These are phyloP conservation scores for Nemoura dubitans DNA, from an alignment of 2,888 invertebrate species.

Conservation along the genomic window DNA sequence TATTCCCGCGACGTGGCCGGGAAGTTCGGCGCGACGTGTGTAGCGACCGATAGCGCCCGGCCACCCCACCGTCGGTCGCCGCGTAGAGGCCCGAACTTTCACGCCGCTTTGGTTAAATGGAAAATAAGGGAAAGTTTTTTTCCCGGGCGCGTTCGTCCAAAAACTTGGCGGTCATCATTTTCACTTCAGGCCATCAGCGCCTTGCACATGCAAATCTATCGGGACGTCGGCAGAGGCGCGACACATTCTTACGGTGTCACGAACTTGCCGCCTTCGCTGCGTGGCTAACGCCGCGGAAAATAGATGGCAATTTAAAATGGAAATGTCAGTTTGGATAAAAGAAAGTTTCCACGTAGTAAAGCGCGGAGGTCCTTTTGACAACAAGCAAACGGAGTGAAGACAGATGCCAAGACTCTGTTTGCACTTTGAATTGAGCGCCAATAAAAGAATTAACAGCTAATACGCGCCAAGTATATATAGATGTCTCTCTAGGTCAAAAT, in stretches of 20 bases:
- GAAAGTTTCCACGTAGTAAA: background rate
- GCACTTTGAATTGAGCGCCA: background rate
- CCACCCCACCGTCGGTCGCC: background rate
- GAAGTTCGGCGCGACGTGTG: constrained; percentile 39
- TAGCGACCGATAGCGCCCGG: constrained; percentile 1
- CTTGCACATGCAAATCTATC: constrained; percentile 26
- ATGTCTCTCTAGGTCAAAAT: background rate
- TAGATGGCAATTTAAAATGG: constrained; percentile 12
- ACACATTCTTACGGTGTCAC: background rate
- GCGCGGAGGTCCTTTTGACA: background rate
- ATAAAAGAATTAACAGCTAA: background rate
- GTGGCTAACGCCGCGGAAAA: background rate
- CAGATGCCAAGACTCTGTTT: background rate
- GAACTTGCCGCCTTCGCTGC: background rate
- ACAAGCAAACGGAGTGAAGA: background rate
- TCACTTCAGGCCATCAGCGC: constrained; percentile 36
- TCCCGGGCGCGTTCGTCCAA: background rate
- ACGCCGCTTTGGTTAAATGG: constrained; percentile 37
- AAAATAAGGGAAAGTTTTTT: constrained; percentile 34
- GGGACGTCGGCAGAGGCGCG: background rate
- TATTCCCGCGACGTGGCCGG: constrained; percentile 44
- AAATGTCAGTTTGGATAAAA: background rate
- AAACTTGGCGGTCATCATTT: constrained; percentile 40
- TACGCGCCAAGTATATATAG: background rate
- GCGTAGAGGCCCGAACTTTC: constrained; percentile 19